Evolutionary conservation across 92 coral and sea anemone species (phyloP), one percentile per base, ranked within the genome.

Genomic region (Umimayanthus kanabou): DNA sequence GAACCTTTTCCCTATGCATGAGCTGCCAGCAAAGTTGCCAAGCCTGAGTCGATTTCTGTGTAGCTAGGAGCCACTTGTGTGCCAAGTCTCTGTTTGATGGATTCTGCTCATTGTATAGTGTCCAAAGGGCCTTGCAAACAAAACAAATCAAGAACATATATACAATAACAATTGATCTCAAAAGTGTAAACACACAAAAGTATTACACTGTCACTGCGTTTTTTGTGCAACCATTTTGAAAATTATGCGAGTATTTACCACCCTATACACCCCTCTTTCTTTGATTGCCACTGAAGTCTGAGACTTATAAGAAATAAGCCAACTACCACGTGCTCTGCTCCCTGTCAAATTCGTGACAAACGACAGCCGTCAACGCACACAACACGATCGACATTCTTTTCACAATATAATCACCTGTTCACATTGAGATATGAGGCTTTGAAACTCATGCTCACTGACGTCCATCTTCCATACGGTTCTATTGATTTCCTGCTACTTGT

Each of bases 21-120:
- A 97, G 90, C 47, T 90, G 82, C 99, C 99, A 97, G 73, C 99
- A 97, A 67, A 97, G 88, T 45, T 95, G 98, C 99, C 99, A 97
- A 65, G 99, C 99, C 42, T 93, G 98, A 79, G 87, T 95, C 43
- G 96, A 95, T 67, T 95, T 97, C 91, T 97, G 99, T 88, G 92
- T 93, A 53, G 88, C 83, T 77, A 97, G 85, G 30, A 97, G 92
- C 99, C 99, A 97, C 76, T 92, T 96, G 85, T 97, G 99, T 7
- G 99, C 99, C 7, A 89, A 80, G 67, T 95, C 96, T 78, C 98
- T 93, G 90, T 87, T 91, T 37, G 87, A 82, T 18, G 85, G 87
- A 55, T 90, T 80, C 76, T 94, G 98, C 76, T 95, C 94, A 82
- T 94, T 92, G 75, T 97, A 97, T 53, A 97, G 91, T 26, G 96